Base-by-base conservation (phyloP, 2,888 invertebrate genomes). In the Metellina segmentata region DNA sequence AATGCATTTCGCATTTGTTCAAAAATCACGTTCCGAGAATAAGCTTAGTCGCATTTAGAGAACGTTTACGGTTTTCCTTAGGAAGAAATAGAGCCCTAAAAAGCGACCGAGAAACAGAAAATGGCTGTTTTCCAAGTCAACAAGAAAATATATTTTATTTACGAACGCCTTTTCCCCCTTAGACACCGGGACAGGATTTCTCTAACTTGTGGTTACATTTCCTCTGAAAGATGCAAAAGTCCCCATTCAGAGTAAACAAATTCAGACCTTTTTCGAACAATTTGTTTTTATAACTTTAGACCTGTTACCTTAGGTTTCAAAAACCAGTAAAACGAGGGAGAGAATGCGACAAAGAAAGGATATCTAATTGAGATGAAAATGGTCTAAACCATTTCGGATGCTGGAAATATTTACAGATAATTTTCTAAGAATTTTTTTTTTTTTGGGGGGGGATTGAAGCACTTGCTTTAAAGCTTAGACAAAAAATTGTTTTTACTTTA, bases 91-190 rank as follows among this genome's bases (percentile, higher is more conserved):
- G 88, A 81, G 81, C 74, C 88, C 74, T 49, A 8, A 53, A 71
- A 88, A 72, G 53, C 71, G 69, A 19, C 53, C 52, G 70, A 74
- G 61, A 88, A 88, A 70, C 20, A 72, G 79, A 19, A 81, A 81
- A 61, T 49, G 81, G 61, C 81, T 88, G 88, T 74, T 88, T 88
- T 81, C 74, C 81, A 61, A 88, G 81, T 81, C 88, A 88, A 88
- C 88, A 88, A 81, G 81, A 16, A 52, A 9, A 81, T 88, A 88
- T 81, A 88, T 88, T 88, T 88, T 88, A 81, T 88, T 88, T 88
- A 88, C 72, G 19, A 69, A 74, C 74, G 74, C 49, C 81, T 19
- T 74, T 81, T 81, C 48, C 49, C 49, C 20, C 71, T 86, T 86
- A 79, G 70, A 53, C 49, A 49, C 20, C 61, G 20, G 61, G 51